Percentiles rank a stretch among this genome's conserved stretches.
phyloP scores from a whole-genome alignment of 2,888 invertebrate genomes.

The Brenthis ino region DNA sequence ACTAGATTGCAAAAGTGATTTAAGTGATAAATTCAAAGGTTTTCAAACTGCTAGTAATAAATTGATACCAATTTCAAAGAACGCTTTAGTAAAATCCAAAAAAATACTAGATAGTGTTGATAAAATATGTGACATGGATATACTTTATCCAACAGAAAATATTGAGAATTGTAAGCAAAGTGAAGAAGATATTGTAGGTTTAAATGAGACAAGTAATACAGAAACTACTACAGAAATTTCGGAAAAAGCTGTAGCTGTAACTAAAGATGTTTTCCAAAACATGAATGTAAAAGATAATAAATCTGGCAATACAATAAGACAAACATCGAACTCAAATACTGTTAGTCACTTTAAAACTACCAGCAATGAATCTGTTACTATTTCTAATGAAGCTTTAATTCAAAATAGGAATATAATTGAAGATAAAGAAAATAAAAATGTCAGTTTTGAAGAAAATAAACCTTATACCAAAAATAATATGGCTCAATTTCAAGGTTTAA shows the following conservation, averaged over 20 bases:
- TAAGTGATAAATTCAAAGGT: slow-evolving; percentile 18
- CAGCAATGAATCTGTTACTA: too few species aligned
- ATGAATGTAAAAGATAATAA: neutral
- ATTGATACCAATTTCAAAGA: slow-evolving; percentile 48
- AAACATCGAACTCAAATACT: neutral
- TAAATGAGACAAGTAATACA: too few species aligned
- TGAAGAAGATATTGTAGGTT: too few species aligned
- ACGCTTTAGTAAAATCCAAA: slow-evolving; percentile 46
- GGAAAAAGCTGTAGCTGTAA: too few species aligned
- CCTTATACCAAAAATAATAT: neutral
- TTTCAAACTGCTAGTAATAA: slow-evolving; percentile 54
- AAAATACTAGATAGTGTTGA: slow-evolving; percentile 51
- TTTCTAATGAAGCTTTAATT: too few species aligned
- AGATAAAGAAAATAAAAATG: too few species aligned
- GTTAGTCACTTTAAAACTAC: too few species aligned
- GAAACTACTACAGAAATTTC: too few species aligned
- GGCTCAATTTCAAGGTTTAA: slow-evolving; percentile 46
- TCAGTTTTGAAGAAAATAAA: too few species aligned
- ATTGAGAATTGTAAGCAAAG: neutral
- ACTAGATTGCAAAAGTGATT: slow-evolving; percentile 4
- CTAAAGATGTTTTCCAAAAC: neutral
- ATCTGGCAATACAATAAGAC: neutral
- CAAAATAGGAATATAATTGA: too few species aligned
- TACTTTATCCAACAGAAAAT: neutral
- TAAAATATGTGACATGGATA: neutral